Evolutionary conservation across 2,797 vertebrate genomes (phyloP).

Genomic region (Arvicola amphibius): DNA sequence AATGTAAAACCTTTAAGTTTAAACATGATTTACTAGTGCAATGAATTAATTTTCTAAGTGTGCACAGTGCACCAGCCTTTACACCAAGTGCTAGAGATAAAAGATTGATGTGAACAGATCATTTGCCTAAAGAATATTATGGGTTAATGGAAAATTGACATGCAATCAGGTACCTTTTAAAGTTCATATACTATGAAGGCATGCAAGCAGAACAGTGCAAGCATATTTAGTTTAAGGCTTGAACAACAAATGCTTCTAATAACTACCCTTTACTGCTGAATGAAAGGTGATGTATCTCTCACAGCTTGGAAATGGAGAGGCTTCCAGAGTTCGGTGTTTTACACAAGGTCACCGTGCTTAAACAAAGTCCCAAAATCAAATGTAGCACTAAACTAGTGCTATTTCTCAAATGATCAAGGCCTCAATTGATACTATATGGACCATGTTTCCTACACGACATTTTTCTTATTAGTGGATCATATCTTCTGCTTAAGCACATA

Average conservation of each 20-base stretch:
- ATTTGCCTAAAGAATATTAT: slow-evolving; percentile 1
- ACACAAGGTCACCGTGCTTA: not conserved
- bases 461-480: not conserved
- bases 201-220: not conserved
- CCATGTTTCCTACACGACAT: not conserved
- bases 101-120: not conserved
- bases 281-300: not conserved
- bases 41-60: not conserved
- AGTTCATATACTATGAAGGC: not conserved
- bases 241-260: not conserved
- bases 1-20: not conserved
- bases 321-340: not conserved
- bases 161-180: not conserved
- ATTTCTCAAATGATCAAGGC: not conserved
- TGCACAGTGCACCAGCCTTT: not conserved
- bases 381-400: not conserved
- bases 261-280: not conserved
- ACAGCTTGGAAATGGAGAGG: not conserved
- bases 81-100: not conserved
- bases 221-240: not conserved
- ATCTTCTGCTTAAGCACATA: not conserved
- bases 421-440: not conserved
- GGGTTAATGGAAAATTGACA: not conserved
- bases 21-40: not conserved
- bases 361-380: not conserved